phyloP scores from a whole-genome alignment of 2,797 vertebrate genomes.

The Pempheris klunzingeri region DNA sequence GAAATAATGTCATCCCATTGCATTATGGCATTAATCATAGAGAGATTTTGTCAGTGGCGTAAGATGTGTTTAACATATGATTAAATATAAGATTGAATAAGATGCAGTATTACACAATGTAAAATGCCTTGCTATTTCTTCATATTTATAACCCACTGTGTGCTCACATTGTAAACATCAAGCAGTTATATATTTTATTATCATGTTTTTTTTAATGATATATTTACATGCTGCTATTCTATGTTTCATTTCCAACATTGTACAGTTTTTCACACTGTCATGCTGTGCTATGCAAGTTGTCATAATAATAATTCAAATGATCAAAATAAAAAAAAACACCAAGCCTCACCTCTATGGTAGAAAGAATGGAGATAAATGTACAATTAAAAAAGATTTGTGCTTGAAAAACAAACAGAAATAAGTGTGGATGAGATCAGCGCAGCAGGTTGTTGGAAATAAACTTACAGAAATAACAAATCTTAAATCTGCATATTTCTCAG shows the following conservation, averaged over 20 bases:
- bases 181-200: background rate
- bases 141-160: background rate
- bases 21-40: background rate
- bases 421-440: too few species aligned
- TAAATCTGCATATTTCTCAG: too few species aligned
- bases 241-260: background rate
- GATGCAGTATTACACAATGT: background rate
- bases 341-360: background rate
- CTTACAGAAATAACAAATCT: too few species aligned
- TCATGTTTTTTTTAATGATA: too few species aligned
- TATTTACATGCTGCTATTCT: constrained; percentile 4
- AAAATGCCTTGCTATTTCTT: background rate
- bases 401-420: too few species aligned
- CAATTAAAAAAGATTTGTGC: background rate
- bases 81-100: background rate
- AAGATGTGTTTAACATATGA: background rate
- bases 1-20: background rate
- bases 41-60: background rate
- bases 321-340: too few species aligned
- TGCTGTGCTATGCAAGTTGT: background rate
- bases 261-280: background rate
- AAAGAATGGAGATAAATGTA: background rate
- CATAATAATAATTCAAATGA: background rate
- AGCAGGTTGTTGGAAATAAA: too few species aligned
- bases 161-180: background rate